Conservation (phyloP, 2,888 invertebrate genomes). For the Stegophylla sp. region DNA sequence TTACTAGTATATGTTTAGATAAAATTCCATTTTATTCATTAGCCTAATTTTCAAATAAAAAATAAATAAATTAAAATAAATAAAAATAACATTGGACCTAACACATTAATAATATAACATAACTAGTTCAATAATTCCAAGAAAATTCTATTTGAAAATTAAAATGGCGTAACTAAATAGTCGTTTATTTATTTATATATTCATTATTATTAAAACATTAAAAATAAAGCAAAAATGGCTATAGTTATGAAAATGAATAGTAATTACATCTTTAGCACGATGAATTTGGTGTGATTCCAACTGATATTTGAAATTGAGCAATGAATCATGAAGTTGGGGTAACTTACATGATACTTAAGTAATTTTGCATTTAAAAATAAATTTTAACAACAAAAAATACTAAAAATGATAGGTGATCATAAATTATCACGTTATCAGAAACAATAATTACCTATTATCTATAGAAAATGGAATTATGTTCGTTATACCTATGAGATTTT, state of each 20-base stretch:
- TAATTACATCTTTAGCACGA: too few relatives aligned
- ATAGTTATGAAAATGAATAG: neutral
- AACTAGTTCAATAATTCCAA: neutral
- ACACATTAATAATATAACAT: neutral
- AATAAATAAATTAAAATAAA: too few relatives aligned
- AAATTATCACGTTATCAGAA: slow-evolving; percentile 22
- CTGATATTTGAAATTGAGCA: neutral
- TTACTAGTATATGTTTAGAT: too few relatives aligned
- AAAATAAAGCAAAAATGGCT: neutral
- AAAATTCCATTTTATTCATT: too few relatives aligned
- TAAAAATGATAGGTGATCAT: neutral
- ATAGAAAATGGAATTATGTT: too few relatives aligned
- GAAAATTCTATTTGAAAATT: slow-evolving; percentile 2
- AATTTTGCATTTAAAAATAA: slow-evolving; percentile 16
- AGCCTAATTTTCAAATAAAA: too few relatives aligned
- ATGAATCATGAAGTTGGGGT: neutral
- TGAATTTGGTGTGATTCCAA: neutral
- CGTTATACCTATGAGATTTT: neutral
- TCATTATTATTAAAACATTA: too few relatives aligned
- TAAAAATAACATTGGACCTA: neutral
- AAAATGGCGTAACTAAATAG: neutral
- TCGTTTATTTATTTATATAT: too few relatives aligned
- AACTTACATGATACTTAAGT: neutral
- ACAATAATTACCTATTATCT: slow-evolving; percentile 7
- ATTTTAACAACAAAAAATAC: neutral